Evolutionary conservation across 2,113 vertebrate species (phyloP), one percentile per base, ranked within the genome.

Genomic region (Potamarius usumacintae): DNA sequence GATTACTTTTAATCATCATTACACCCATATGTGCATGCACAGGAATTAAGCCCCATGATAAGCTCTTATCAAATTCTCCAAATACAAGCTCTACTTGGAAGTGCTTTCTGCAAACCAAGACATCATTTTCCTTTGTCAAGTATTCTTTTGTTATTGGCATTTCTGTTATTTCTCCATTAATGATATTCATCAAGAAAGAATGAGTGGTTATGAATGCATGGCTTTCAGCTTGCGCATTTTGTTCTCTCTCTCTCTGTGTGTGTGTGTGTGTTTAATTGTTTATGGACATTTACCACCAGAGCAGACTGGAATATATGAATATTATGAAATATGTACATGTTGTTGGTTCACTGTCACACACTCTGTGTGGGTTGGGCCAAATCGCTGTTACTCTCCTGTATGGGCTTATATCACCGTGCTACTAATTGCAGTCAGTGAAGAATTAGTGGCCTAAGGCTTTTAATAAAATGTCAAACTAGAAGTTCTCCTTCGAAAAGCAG

Each of bases 1-100:
- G 74, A 86, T 69, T 42, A 53, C 85, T 58, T 71, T 81, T 57
- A 86, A 55, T 71, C 67, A 67, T 71, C 55, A 48, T 18, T 58
- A 71, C 42, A 63, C 5, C 17, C 69, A 74, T 52, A 60, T 58
- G 14, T n/a, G 30, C 0, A 34, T 84, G 17, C 3, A 34, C 50
- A 20, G 25, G 20, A 27, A 27, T 11, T 20, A 30, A 84, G 14
- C 82, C 48, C 50, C 50, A 84, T 52, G 9, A 30, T 55, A 20
- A 34, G 12, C 10, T 72, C 30, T 58, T 72, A 82, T 30, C 79
- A 48, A 25, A 18, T 82, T 67, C 25, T 52, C 10, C 30, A 27
- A 55, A 65, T 6, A 69, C 52, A 42, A 57, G 22, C 27, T 69
- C 2, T 22, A 50, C 11, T 79, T 50, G 11, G 9, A 79, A 63